Evolutionary conservation across 2,113 vertebrate species (phyloP).

Genomic region (Coptodon rendalli): DNA sequence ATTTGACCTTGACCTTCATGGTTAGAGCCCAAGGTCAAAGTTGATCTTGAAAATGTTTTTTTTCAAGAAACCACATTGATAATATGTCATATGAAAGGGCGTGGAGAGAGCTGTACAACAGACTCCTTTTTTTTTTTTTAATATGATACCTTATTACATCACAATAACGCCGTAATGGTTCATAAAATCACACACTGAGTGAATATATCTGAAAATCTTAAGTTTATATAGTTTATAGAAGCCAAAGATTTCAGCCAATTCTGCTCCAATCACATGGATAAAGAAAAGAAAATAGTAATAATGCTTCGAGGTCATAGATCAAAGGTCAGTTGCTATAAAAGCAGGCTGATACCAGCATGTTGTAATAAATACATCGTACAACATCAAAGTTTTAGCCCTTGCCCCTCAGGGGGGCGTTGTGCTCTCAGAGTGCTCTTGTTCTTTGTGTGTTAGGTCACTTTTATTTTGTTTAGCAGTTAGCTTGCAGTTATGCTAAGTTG

Average conservation of each 20-base stretch:
- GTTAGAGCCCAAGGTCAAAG: background rate
- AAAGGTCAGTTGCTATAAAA: background rate
- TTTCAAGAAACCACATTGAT: background rate
- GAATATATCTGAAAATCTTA: background rate
- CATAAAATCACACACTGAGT: background rate
- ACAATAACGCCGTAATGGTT: background rate
- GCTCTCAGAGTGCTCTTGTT: background rate
- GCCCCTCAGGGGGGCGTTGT: background rate
- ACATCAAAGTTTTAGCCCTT: background rate
- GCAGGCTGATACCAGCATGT: background rate
- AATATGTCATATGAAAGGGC: background rate
- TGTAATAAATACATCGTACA: background rate
- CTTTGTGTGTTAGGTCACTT: background rate
- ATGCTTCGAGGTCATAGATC: background rate
- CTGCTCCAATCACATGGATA: background rate
- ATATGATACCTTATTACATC: background rate
- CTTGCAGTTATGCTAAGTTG: background rate
- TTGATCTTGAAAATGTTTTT: background rate
- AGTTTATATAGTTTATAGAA: background rate
- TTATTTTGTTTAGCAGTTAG: background rate
- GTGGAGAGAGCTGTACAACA: background rate
- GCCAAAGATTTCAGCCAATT: background rate
- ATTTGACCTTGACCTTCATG: background rate
- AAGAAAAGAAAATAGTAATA: background rate
- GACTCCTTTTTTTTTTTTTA: background rate